These are phyloP conservation scores for Coendou prehensilis DNA, from an alignment of 2,797 vertebrate genomes.

Conservation along the genomic window DNA sequence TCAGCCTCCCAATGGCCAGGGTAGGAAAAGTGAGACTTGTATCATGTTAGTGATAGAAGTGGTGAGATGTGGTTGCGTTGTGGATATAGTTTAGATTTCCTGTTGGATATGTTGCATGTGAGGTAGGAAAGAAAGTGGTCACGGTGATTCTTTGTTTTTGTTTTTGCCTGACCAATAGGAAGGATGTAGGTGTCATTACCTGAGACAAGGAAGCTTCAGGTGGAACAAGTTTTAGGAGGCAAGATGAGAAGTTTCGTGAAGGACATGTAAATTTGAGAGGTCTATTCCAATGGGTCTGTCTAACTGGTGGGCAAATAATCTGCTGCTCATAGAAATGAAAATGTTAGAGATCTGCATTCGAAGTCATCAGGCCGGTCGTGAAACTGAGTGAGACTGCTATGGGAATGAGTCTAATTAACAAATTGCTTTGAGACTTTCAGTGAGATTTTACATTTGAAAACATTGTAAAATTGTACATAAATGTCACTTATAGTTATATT, in stretches of 20 bases:
- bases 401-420: conserved; percentile 16
- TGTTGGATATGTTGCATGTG: background rate
- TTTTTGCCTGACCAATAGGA: background rate
- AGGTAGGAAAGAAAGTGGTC: background rate
- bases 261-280: background rate
- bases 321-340: background rate
- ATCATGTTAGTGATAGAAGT: background rate
- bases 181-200: background rate
- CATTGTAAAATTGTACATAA: background rate
- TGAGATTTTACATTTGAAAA: conserved; percentile 25
- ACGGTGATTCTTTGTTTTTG: background rate
- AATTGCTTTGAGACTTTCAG: conserved; percentile 32
- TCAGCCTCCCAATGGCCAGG: background rate
- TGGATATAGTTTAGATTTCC: background rate
- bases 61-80: background rate
- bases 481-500: background rate
- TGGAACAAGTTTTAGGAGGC: background rate
- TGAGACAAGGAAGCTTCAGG: background rate
- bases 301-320: background rate
- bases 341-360: background rate
- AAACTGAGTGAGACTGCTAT: background rate
- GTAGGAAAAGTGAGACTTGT: background rate
- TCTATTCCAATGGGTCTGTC: background rate
- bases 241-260: background rate
- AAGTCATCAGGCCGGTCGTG: background rate